These are phyloP conservation scores for Phylloscopus whistleri DNA, from an alignment of 2,113 vertebrate species.

Conservation along the genomic window DNA sequence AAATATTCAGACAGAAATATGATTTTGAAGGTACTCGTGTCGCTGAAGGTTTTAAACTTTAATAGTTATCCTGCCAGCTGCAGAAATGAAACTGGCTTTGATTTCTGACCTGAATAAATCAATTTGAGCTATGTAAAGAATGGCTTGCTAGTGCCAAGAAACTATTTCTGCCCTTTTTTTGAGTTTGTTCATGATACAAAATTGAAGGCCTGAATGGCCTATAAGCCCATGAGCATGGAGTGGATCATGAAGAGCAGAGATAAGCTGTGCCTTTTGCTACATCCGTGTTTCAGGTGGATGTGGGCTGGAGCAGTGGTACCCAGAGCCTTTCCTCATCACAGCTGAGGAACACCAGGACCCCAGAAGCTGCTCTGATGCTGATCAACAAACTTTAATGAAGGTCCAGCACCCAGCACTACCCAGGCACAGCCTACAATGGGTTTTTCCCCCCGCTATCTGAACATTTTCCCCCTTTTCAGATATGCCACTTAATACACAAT, in stretches of 20 bases:
- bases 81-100: slow-evolving; percentile 24
- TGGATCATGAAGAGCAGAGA: not conserved
- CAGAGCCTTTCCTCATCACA: not conserved
- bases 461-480: not conserved
- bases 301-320: not conserved
- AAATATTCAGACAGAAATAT: slow-evolving; percentile 23
- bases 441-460: rapidly evolving
- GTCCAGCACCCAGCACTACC: not conserved
- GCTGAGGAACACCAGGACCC: not conserved
- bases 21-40: not conserved
- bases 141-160: not conserved
- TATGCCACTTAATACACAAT: not conserved
- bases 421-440: not conserved
- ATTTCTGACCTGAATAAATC: slow-evolving; percentile 50
- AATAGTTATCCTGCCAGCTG: slow-evolving; percentile 17
- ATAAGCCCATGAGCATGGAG: not conserved
- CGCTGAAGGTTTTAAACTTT: slow-evolving; percentile 20
- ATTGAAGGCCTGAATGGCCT: not conserved
- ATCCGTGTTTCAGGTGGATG: not conserved
- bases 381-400: not conserved
- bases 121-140: not conserved
- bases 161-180: not conserved
- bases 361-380: not conserved
- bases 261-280: not conserved
- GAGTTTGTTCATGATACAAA: not conserved